Base-by-base conservation (phyloP, 2,113 vertebrate genomes). In the Columba janthina region DNA sequence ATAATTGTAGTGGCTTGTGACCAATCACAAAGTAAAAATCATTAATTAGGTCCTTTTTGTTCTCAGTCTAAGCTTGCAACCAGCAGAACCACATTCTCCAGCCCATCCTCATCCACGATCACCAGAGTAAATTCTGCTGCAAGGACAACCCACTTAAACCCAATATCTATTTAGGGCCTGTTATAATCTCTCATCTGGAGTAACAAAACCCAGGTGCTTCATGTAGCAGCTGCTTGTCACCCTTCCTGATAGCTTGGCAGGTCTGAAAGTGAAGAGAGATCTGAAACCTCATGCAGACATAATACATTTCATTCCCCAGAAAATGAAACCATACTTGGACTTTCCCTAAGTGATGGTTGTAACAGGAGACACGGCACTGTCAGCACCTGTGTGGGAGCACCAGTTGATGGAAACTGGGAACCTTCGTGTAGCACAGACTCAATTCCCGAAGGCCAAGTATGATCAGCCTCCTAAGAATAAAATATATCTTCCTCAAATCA, bases 161-260 rank as follows among this genome's bases (percentile, higher is more conserved):
- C 22, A 42, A 4, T 38, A 93, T 56, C 88, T 83, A 11, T 66
- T 92, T 84, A 80, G 71, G 51, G 38, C 22, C 62, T 51, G 51
- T 70, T 88, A 34, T 26, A 50, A 81, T 86, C 75, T 71, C 70
- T 80, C 69, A 70, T 84, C 64, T 53, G 79, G 38, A 71, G 72
- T 95, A 96, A 95, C 62, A 85, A 91, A 96, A 91, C 56, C 88
- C 94, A 95, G 93, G 92, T 95, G 93, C 32, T 88, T 32, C 42
- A 64, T 64, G 76, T 22, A 88, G 64, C 90, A 67, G 64, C 71
- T 88, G 75, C 73, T 92, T 88, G 87, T 93, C 93, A 88, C 90
- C 72, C 67, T 86, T 90, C 28, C 75, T 77, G 91, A 83, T 79
- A 93, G 71, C 51, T 83, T 91, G 88, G 93, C 82, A 77, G 78